Evolutionary conservation across 92 coral and sea anemone genomes (phyloP), one percentile per base, ranked within the genome.

Genomic region (Isaurus tuberculatus): DNA sequence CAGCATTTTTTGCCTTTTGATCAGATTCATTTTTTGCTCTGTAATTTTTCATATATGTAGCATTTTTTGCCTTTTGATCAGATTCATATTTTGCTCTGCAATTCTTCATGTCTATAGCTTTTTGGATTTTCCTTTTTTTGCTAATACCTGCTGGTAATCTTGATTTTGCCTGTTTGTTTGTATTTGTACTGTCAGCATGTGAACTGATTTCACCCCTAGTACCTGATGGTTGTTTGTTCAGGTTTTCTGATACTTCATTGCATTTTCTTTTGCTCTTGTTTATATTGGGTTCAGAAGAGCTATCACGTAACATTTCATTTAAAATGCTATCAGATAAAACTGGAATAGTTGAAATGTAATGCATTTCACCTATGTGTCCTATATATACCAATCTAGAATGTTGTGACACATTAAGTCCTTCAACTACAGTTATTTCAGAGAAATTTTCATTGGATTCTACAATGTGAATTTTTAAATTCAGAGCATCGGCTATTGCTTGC

Each of bases 141-240:
- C 71, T 65, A 65, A 65, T 65, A 65, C 71, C 71, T 65, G 71
- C 71, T 65, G 71, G 71, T 65, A 65, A 65, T 65, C 71, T 65
- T 31, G 71, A 65, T 65, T 65, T 65, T 65, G 71, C 71, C 71
- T 65, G 71, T 65, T 65, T 65, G 71, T 65, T 65, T 65, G 71
- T 65, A 65, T 65, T 65, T 65, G 71, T 65, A 65, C 71, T 65
- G 71, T 65, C 71, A 65, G 71, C 71, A 65, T 65, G 71, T 65
- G 71, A 65, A 65, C 71, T 65, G 71, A 65, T 28, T 28, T 26
- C 71, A 49, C 58, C 68, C 68, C 29, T 28, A 63, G 33, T 63
- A 63, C 58, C 58, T 49, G 58, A 49, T 49, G 58, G 58, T 49
- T 49, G 58, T 49, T 49, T 49, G 58, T 49, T 49, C 58, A 49